These are phyloP conservation scores for Neosilurus hyrtlii DNA, from an alignment of 2,797 vertebrate species.

Conservation along the genomic window DNA sequence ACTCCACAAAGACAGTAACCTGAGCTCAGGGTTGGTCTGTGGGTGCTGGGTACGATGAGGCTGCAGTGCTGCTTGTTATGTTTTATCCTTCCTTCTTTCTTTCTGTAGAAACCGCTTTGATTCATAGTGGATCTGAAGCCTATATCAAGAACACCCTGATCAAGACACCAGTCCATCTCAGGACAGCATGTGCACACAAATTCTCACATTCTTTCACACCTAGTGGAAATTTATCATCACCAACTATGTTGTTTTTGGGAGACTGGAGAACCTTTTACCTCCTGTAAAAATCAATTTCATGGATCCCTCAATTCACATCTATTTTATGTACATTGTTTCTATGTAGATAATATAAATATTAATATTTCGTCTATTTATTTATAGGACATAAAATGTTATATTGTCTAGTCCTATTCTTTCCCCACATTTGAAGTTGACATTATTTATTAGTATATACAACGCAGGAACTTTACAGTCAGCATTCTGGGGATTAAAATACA, in stretches of 20 bases:
- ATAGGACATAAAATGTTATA: background rate
- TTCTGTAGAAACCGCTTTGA: background rate
- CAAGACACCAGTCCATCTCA: background rate
- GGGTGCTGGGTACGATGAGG: background rate
- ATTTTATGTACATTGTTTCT: background rate
- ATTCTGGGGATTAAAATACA: too few species aligned
- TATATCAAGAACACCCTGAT: background rate
- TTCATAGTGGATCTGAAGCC: background rate
- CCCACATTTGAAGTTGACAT: background rate
- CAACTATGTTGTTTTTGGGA: background rate
- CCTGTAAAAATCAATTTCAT: background rate
- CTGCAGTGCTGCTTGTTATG: background rate
- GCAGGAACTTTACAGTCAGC: too few species aligned
- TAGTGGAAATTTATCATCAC: background rate
- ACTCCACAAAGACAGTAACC: background rate
- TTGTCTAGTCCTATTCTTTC: background rate
- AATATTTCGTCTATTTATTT: background rate
- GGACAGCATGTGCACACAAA: background rate
- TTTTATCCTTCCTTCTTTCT: background rate
- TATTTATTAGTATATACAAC: too few species aligned
- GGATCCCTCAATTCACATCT: background rate
- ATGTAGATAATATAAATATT: background rate
- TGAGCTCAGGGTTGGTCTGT: background rate
- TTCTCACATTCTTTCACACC: background rate
- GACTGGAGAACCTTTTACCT: background rate